Base-by-base conservation (phyloP, 1,140 invertebrate species). In the Grapholita molesta region DNA sequence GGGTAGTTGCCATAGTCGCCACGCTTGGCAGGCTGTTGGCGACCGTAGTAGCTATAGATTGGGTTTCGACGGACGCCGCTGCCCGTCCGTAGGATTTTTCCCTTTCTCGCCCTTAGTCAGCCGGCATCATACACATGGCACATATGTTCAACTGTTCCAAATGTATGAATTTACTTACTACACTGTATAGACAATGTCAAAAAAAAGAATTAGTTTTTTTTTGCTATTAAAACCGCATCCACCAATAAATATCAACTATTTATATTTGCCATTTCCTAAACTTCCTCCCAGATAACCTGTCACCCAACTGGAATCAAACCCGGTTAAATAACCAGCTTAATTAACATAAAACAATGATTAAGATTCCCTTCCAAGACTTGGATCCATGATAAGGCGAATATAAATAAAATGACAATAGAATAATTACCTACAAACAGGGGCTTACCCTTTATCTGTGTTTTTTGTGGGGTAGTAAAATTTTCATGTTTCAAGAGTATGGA, bases 301-400 rank as follows among this genome's bases (percentile, higher is more conserved):
- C 55, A 61, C 21, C 53, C 24, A 61, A 57, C 25, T 18, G 28
- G 4, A 61, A 61, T 61, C 55, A 61, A 61, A 61, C 24, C 25
- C 35, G 15, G 35, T 48, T 33, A 52, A 67, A 66, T 67, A 71
- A 72, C 70, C 70, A 69, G 68, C 68, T 55, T 64, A 57, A 83
- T 86, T 86, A 77, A 79, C 84, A 86, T 86, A 86, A 85, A 82
- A 85, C 78, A 75, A 78, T 77, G 81, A 78, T 86, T 85, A 80
- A 79, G 82, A 80, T 79, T 82, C 79, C 66, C 70, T 52, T 70
- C 73, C 57, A 74, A 65, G 77, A 80, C 68, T 82, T 84, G 76
- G 77, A 80, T 82, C 69, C 24, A 67, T 67, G 76, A 80, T 80
- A 80, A 77, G 25, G 69, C 42, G 68, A 74, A 79, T 82, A 82